These are phyloP conservation scores for Orgyia antiqua DNA, from an alignment of 2,888 invertebrate species.

Conservation along the genomic window DNA sequence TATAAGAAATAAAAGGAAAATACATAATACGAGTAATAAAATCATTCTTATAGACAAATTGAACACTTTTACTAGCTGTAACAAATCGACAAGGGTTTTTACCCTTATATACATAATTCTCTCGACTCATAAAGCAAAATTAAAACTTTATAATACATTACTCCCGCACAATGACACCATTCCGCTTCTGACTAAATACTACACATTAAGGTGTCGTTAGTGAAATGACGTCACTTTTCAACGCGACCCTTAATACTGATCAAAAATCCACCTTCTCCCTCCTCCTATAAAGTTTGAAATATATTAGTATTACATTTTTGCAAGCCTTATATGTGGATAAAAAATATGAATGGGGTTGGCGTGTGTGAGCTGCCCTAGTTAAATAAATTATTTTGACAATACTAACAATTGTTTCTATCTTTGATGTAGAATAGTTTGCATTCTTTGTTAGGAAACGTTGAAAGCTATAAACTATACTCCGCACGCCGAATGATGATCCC, in stretches of 20 bases:
- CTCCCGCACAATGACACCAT: constrained; percentile 64
- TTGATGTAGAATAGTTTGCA: constrained; percentile 11
- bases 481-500: no score
- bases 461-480: no score
- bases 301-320: background rate
- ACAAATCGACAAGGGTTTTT: no score
- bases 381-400: constrained; percentile 60
- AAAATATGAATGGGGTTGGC: constrained; percentile 64
- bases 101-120: no score
- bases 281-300: constrained; percentile 14
- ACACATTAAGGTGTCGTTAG: constrained; percentile 74
- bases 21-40: no score
- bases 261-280: constrained; percentile 18
- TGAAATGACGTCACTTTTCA: constrained; percentile 49
- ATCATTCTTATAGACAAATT: no score
- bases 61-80: no score
- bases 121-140: constrained; percentile 73
- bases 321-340: constrained; percentile 31
- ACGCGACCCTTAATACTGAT: constrained; percentile 13
- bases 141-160: constrained; percentile 76
- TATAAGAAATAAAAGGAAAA: no score
- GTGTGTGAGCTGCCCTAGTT: constrained; percentile 55
- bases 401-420: constrained; percentile 55
- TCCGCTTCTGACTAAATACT: constrained; percentile 68
- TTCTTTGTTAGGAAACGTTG: no score